A percentile compares a stretch with the other conserved stretches of the same genome.
Conservation (phyloP, 2,797 vertebrate species). For the Catostomus latipinnis region DNA sequence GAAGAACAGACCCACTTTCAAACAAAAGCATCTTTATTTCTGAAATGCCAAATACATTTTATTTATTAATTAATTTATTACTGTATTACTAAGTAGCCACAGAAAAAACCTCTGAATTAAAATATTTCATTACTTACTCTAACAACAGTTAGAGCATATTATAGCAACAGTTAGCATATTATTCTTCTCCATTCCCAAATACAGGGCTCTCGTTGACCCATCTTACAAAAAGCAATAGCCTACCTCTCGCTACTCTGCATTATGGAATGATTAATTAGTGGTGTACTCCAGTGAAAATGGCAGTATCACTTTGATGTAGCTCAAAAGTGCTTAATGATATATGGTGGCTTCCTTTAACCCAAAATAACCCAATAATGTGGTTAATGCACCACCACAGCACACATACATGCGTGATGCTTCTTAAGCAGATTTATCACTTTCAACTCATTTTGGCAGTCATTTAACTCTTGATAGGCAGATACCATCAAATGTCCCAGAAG, state of each 20-base stretch:
- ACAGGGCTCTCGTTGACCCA: conserved; percentile 1
- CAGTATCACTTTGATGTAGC: conserved; percentile 12
- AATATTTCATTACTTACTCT: not conserved
- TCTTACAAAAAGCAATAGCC: not conserved
- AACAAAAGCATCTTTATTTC: not conserved
- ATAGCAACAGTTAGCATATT: not conserved
- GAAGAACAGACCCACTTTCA: not conserved
- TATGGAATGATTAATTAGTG: conserved; percentile 38
- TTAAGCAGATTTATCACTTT: conserved; percentile 28
- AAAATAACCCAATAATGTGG: conserved; percentile 38
- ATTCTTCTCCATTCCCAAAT: not conserved
- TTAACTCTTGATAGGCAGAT: conserved; percentile 33
- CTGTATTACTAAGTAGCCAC: not conserved
- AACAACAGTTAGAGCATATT: not conserved
- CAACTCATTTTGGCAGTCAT: conserved; percentile 28
- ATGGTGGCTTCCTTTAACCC: conserved; percentile 36
- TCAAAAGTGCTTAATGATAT: conserved; percentile 43
- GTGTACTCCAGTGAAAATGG: conserved; percentile 34
- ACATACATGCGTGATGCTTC: conserved; percentile 34
- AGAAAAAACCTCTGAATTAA: not conserved
- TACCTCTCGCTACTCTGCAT: conserved; percentile 4
- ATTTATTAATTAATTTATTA: too few relatives aligned
- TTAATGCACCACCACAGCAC: conserved; percentile 42
- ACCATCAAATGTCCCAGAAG: not conserved
- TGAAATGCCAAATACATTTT: not conserved